Evolutionary conservation across 2,888 invertebrate species (phyloP).

Genomic region (Apotomis betuletana): DNA sequence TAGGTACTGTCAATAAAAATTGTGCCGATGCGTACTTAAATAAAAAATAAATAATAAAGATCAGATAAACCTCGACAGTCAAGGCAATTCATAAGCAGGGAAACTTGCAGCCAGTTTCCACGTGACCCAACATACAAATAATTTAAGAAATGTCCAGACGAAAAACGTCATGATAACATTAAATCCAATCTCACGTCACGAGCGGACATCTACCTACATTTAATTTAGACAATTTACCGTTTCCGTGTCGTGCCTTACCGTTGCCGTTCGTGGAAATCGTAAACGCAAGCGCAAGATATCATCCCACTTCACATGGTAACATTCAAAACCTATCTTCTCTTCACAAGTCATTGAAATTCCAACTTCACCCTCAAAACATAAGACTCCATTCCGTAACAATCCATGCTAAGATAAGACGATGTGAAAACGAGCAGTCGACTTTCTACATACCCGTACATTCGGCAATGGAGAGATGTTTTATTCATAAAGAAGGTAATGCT

Average conservation of each 20-base stretch:
- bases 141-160: conserved; percentile 35
- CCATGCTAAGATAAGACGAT: conserved; percentile 5
- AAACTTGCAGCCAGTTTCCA: conserved; percentile 6
- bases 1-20: no score
- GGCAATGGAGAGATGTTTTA: conserved; percentile 57
- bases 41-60: not conserved
- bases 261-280: conserved; percentile 70
- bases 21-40: not conserved
- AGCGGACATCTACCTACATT: conserved; percentile 64
- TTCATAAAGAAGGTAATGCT: conserved; percentile 55
- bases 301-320: conserved; percentile 49
- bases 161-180: conserved; percentile 48
- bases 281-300: conserved; percentile 63
- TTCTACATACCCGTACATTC: conserved; percentile 59
- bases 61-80: not conserved
- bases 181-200: conserved; percentile 53
- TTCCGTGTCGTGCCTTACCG: conserved; percentile 61
- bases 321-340: not conserved
- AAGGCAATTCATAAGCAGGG: not conserved
- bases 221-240: conserved; percentile 75
- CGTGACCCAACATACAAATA: conserved; percentile 25
- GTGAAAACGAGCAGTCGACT: conserved; percentile 39
- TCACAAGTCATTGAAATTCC: not conserved
- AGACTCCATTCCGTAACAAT: not conserved
- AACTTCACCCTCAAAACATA: not conserved